Evolutionary conservation across 2,797 vertebrate genomes (phyloP), one percentile per base, ranked within the genome.

Genomic region (Epinephelus coioides): DNA sequence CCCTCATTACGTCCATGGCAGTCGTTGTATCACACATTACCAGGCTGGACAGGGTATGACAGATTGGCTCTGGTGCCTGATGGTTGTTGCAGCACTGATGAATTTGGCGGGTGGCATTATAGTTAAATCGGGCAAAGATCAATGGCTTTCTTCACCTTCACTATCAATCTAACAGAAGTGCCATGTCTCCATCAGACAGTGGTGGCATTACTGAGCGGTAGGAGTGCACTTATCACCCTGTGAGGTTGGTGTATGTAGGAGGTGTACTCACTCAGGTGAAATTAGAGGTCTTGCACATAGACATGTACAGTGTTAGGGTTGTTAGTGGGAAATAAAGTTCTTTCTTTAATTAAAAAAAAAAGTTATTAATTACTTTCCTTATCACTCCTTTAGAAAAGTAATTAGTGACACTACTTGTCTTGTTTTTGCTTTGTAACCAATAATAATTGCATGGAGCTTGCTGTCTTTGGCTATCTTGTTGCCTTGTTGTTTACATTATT

Each of bases 121-220:
- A 27, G 53, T 84, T 79, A 68, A 75, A 83, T 79, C 70, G 66
- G 61, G 46, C 40, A 46, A 50, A 67, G 76, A 78, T 83, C 73
- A 75, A 62, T 78, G 34, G n/a, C 71, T 81, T 57, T 71, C 59
- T 53, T 73, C 57, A 64, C 19, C 60, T 59, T 75, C 23, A 65
- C 53, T 63, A 76, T 83, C 56, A 54, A 65, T 78, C 64, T 55
- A 60, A 53, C 44, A 25, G 9, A 30, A 71, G 57, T 69, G 63
- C 3, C 61, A 23, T 5, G 55, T 59, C 55, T 81, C 56, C 17
- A 44, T 59, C 69, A 47, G 57, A 47, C 38, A 73, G n/a, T 1
- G 0, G 47, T 23, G 75, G 53, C 67, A 59, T 67, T 30, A 44
- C 40, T 15, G 40, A 77, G 71, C 11, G 27, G 14, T 12, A 40